Conservation (phyloP, 2,888 invertebrate genomes). For the Lithosia quadra region DNA sequence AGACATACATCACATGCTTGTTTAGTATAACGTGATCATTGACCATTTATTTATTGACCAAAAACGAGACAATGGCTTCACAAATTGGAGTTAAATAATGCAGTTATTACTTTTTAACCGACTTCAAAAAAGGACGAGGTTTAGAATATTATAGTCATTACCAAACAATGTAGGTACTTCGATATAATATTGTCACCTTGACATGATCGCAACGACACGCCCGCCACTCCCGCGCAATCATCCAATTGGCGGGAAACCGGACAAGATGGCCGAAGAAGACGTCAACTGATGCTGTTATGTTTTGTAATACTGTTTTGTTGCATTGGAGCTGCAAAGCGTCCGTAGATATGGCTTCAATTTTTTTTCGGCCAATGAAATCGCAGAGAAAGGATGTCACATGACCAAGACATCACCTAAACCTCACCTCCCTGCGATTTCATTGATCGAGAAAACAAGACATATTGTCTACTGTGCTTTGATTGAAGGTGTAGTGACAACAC, state of each 20-base stretch:
- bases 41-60: neutral
- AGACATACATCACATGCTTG: slow-evolving; percentile 21
- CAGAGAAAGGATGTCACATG: no score
- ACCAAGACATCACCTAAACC: no score
- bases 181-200: slow-evolving; percentile 73
- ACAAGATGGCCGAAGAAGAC: slow-evolving; percentile 70
- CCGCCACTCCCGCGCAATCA: slow-evolving; percentile 74
- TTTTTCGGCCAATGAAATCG: no score
- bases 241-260: slow-evolving; percentile 77
- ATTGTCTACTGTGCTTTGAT: no score
- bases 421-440: no score
- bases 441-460: no score
- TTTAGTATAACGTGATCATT: neutral
- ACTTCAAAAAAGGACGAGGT: no score
- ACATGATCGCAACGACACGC: slow-evolving; percentile 59
- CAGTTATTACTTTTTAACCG: no score
- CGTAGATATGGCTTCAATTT: no score
- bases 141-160: slow-evolving; percentile 35
- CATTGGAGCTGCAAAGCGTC: no score
- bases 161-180: slow-evolving; percentile 44
- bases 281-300: slow-evolving; percentile 37
- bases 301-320: slow-evolving; percentile 39
- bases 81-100: no score
- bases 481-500: no score
- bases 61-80: neutral